Evolutionary conservation across 2,113 vertebrate genomes (phyloP), one percentile per base, ranked within the genome.

Genomic region (Toxotes jaculatrix): DNA sequence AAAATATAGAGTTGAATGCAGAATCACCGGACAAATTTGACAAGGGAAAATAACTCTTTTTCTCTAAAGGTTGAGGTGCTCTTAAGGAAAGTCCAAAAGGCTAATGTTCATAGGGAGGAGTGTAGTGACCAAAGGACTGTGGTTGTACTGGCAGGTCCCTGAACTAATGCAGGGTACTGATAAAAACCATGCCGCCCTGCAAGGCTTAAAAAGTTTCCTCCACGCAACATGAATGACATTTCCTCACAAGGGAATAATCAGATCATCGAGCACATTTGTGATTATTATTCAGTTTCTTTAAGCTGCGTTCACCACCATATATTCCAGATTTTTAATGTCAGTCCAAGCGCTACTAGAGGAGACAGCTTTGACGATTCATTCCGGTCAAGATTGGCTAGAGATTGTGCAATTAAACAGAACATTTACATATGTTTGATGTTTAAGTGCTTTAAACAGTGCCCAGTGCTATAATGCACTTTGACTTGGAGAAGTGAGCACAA

Each of bases 181-280:
- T 56, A 63, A 36, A 82, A 87, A 77, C 60, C 69, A 64, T 55
- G 17, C 47, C 42, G 14, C 77, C 71, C 74, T 75, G 63, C 45
- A 19, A 72, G 9, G 38, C 69, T 84, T 45, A 5, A 68, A 80
- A 88, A 79, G 66, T 65, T 86, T 84, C 69, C 80, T 77, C 34
- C 19, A 47, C 8, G 74, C 82, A 93, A 80, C 56, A 21, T 80
- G 87, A 90, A 62, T 79, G 88, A 85, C 84, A 77, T 90, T 86
- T 86, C 89, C 92, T 92, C 91, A 73, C 91, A 11, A 47, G 92
- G 88, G 92, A 90, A 77, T 90, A 91, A 92, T 90, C 92, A 91
- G 61, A 87, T 85, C 51, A 57, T 42, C 74, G 69, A 71, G 51
- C 13, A 80, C 82, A 42, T 76, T 67, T 78, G 70, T 42, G 59